Evolutionary conservation across 2,888 invertebrate genomes (phyloP), one percentile per base, ranked within the genome.

Genomic region (Morpho achilles): DNA sequence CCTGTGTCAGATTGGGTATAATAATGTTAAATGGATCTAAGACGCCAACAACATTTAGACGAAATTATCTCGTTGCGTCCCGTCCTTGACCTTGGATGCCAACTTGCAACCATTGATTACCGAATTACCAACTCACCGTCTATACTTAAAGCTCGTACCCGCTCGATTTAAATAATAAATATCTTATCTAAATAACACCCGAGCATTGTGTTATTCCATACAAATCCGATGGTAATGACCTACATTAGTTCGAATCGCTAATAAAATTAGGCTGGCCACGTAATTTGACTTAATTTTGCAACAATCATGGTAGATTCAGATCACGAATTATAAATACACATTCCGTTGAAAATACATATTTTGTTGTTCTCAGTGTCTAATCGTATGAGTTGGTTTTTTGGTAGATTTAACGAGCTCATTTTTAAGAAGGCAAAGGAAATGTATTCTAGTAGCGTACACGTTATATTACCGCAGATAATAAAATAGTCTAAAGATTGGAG

Each of bases 121-220:
- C 87, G 82, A 90, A 90, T 90, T 89, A 90, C 88, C 81, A 74
- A 64, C 73, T 74, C 73, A 74, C 80, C 76, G 76, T 74, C 89
- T 90, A 90, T 90, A 90, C 85, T 90, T 90, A 90, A 74, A 73
- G 73, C 77, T 75, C 77, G 67, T 69, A 68, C 70, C 69, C 70
- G 67, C 64, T 67, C 80, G 87, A 87, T 89, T 89, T 87, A 87
- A 88, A 90, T 90, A 88, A 89, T 89, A 90, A 87, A 88, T 87
- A 89, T 87, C 80, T 85, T 85, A 85, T 82, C 85, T 84, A 87
- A 88, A 88, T 87, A 88, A 87, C 85, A 85, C 77, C 78, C 75
- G 74, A 74, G 75, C 85, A 87, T 87, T 87, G 86, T 84, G 82
- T 83, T 82, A 76, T 75, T 76, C 75, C 70, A 75, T 71, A 75